Evolutionary conservation across 2,797 vertebrate genomes (phyloP).

Genomic region (Gymnopithys bicolor): DNA sequence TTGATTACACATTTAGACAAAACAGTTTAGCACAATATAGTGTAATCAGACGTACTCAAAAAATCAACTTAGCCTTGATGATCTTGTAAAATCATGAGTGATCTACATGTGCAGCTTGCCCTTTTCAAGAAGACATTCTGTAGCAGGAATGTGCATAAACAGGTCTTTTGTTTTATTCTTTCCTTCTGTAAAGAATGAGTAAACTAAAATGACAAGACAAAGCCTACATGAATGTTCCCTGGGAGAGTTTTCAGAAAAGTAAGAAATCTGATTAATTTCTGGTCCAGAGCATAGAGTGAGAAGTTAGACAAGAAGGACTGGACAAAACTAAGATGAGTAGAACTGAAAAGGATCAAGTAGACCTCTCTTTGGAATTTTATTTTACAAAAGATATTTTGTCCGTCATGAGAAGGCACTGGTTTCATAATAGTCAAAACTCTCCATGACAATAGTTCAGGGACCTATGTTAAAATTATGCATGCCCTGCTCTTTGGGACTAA

Average conservation of each 20-base stretch:
- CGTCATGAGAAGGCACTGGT: background rate
- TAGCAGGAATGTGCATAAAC: background rate
- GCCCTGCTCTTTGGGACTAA: background rate
- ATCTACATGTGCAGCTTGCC: constrained; percentile 61
- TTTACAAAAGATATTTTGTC: background rate
- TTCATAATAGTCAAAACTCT: background rate
- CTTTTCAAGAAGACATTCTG: constrained; percentile 47
- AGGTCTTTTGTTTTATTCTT: constrained; percentile 40
- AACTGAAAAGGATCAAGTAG: background rate
- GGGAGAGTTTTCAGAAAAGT: background rate
- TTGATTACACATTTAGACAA: constrained; percentile 67
- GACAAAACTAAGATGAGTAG: background rate
- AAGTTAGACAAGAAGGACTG: background rate
- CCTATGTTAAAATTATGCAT: background rate
- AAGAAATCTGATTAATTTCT: background rate
- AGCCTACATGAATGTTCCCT: background rate
- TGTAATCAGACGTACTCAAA: constrained; percentile 70
- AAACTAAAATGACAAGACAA: constrained; percentile 20
- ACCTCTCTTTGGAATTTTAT: background rate
- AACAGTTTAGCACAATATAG: constrained; percentile 58
- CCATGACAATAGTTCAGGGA: background rate
- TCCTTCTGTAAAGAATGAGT: constrained; percentile 28
- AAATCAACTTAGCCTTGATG: constrained; percentile 65
- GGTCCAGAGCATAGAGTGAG: background rate
- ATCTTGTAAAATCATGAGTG: constrained; percentile 58